These are phyloP conservation scores for Tanypteryx hageni DNA, from an alignment of 2,888 invertebrate species.

Conservation along the genomic window DNA sequence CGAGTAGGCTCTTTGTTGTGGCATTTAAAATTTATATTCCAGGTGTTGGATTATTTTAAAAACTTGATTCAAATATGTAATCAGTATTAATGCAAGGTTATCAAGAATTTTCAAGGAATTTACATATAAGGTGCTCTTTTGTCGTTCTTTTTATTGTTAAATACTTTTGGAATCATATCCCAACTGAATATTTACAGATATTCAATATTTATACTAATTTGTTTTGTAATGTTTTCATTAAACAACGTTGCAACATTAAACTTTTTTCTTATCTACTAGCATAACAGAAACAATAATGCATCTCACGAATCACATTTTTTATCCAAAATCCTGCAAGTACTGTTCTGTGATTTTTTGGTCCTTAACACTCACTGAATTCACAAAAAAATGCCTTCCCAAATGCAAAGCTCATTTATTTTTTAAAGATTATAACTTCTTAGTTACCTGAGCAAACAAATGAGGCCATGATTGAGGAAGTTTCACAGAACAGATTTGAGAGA, in stretches of 20 bases:
- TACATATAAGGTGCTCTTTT: background rate
- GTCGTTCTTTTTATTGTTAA: slow-evolving; percentile 49
- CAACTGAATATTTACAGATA: slow-evolving; percentile 31
- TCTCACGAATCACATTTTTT: slow-evolving; percentile 45
- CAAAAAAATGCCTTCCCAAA: slow-evolving; percentile 26
- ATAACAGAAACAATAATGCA: slow-evolving; percentile 54
- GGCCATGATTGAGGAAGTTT: slow-evolving; percentile 44
- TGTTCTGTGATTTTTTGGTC: slow-evolving; percentile 38
- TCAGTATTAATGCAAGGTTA: background rate
- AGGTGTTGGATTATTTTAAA: slow-evolving; percentile 28
- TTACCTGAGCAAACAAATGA: slow-evolving; percentile 59
- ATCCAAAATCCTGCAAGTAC: slow-evolving; percentile 10
- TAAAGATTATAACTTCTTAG: slow-evolving; percentile 10
- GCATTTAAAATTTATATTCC: background rate
- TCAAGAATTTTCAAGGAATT: background rate
- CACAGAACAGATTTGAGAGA: slow-evolving; percentile 39
- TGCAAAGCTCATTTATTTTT: slow-evolving; percentile 45
- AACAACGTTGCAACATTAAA: slow-evolving; percentile 46
- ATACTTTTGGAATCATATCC: slow-evolving; percentile 30
- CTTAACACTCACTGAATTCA: slow-evolving; percentile 14
- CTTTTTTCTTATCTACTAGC: slow-evolving; percentile 51
- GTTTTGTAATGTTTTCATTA: slow-evolving; percentile 43
- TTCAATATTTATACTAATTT: slow-evolving; percentile 26
- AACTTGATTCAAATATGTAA: background rate
- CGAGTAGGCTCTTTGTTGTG: background rate